Evolutionary conservation across 2,888 invertebrate genomes (phyloP).

Genomic region (Agrilus mali): DNA sequence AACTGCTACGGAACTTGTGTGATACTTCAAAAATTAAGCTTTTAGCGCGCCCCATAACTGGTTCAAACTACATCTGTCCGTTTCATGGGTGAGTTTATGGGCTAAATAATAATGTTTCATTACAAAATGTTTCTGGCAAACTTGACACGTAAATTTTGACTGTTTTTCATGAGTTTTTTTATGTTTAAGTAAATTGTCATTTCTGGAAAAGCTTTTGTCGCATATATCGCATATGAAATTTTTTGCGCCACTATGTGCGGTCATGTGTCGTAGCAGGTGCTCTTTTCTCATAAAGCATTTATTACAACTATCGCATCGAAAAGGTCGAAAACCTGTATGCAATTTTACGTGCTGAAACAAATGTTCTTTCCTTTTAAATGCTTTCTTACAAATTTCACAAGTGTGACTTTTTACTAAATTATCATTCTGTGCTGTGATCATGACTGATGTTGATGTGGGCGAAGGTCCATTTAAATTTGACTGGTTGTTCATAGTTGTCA

Average conservation of each 20-base stretch:
- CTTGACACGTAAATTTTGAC: conserved; percentile 47
- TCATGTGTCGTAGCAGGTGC: conserved; percentile 51
- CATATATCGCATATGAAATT: conserved; percentile 51
- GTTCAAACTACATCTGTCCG: conserved; percentile 15
- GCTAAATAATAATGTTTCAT: conserved; percentile 54
- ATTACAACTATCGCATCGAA: conserved; percentile 49
- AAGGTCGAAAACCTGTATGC: conserved; percentile 54
- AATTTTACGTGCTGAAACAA: conserved; percentile 54
- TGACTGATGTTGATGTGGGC: neutral
- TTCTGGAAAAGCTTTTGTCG: conserved; percentile 37
- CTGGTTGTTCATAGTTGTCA: too few relatives aligned
- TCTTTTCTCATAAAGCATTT: conserved; percentile 59
- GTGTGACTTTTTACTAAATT: conserved; percentile 17
- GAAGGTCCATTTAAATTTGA: too few relatives aligned
- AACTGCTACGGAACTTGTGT: conserved; percentile 4
- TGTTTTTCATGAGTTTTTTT: conserved; percentile 44
- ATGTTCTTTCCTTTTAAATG: conserved; percentile 57
- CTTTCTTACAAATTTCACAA: conserved; percentile 48
- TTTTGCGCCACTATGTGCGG: conserved; percentile 55
- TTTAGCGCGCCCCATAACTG: conserved; percentile 18
- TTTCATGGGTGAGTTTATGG: conserved; percentile 43
- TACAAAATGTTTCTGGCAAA: conserved; percentile 52
- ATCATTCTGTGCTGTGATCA: neutral
- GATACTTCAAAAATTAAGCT: conserved; percentile 5
- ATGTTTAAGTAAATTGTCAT: conserved; percentile 47